Percentiles rank a stretch among this genome's conserved stretches.
These are phyloP conservation scores for Meiosimyza platycephala DNA, from an alignment of 2,888 invertebrate species.

Conservation along the genomic window DNA sequence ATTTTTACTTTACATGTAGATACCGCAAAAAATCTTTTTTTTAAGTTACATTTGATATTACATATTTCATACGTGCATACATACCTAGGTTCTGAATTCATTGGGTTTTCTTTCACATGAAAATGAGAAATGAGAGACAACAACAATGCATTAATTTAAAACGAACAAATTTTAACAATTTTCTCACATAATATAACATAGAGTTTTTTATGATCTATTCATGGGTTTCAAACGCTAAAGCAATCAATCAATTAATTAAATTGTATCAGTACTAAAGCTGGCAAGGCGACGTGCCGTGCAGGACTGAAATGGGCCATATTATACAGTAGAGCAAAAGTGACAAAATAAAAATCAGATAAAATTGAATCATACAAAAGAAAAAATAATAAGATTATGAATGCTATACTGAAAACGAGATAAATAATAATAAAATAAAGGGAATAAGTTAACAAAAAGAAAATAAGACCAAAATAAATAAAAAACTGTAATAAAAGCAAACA, in stretches of 20 bases:
- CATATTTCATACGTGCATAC: no score
- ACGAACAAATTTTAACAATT: conserved; percentile 2
- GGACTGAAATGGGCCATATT: neutral
- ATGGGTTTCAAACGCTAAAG: neutral
- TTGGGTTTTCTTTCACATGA: no score
- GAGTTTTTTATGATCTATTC: conserved; percentile 14
- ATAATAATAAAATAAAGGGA: neutral
- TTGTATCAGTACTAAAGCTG: conserved; percentile 2
- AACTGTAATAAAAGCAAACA: neutral
- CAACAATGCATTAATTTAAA: neutral
- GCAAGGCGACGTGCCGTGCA: neutral
- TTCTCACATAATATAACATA: neutral
- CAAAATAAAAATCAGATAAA: neutral
- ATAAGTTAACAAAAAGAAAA: neutral
- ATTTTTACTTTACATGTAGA: no score
- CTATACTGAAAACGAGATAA: neutral
- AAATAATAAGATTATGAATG: neutral
- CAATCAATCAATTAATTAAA: conserved; percentile 6
- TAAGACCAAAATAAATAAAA: neutral
- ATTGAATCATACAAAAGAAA: neutral
- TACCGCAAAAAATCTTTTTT: no score
- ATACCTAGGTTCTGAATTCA: no score
- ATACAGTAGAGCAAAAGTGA: neutral
- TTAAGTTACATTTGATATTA: no score
- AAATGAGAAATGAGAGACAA: no score